phyloP scores from a whole-genome alignment of 2,797 vertebrate species.

The Scyliorhinus canicula region DNA sequence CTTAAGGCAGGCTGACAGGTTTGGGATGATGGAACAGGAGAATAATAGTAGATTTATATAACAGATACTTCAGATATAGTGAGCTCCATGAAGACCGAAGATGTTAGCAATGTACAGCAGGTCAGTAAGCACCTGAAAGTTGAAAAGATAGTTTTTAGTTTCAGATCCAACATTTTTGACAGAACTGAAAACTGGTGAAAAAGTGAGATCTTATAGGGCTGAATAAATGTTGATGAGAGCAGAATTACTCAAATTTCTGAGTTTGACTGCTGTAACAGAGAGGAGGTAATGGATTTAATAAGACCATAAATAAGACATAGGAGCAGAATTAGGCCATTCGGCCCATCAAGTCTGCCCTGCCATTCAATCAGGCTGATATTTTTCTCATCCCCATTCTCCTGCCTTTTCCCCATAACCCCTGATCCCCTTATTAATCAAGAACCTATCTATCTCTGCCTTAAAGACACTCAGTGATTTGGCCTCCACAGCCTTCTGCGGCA shows the following conservation, averaged over 20 bases:
- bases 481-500: too few relatives aligned
- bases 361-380: too few relatives aligned
- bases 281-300: background rate
- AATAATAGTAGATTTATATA: background rate
- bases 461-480: too few relatives aligned
- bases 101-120: background rate
- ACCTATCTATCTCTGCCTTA: too few relatives aligned
- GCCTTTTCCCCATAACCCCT: too few relatives aligned
- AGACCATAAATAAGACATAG: too few relatives aligned
- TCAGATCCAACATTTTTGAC: background rate
- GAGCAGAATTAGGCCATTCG: too few relatives aligned
- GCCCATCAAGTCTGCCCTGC: too few relatives aligned
- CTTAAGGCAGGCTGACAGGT: constrained; percentile 3
- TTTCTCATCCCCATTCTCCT: too few relatives aligned
- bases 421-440: too few relatives aligned
- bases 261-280: background rate
- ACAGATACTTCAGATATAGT: background rate
- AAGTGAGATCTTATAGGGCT: background rate
- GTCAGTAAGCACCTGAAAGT: background rate
- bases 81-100: background rate
- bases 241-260: background rate
- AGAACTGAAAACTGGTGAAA: background rate
- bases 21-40: background rate
- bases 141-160: background rate
- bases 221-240: background rate